Evolutionary conservation across 2,888 invertebrate species (phyloP), one percentile per base, ranked within the genome.

Genomic region (Amphimallon solstitiale): DNA sequence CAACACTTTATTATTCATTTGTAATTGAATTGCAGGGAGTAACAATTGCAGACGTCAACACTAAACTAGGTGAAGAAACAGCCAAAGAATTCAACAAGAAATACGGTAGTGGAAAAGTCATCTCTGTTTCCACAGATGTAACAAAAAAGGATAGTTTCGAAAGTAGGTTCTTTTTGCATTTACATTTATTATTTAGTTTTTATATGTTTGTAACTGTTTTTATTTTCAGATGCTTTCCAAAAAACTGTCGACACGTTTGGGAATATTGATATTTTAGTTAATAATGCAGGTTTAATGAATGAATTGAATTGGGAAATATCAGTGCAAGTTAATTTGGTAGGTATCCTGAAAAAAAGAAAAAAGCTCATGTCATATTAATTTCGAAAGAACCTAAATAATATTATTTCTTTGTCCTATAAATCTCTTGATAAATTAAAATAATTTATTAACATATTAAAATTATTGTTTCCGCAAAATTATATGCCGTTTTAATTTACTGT

Each of bases 271-370:
- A 56, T 56, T 38, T 21, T 56, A 15, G 29, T 56, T 23, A 43
- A 56, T 12, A 56, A 56, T 34, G 56, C 56, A n/a, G 56, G 56
- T 6, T 2, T 56, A 29, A 43, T 56, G 43, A 34, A 56, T 43
- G 56, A 56, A 56, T 23, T 56, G 23, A 56, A 56, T 15, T 56
- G 56, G 56, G 23, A 40, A 45, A 6, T 34, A 14, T 12, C 43
- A 15, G 14, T 56, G 2, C 56, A 56, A 29, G 56, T 56, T 15
- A 56, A 56, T n/a, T 43, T 56, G 43, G 56, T 56, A 10, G 43
- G 56, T 38, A 40, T 6, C 15, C 14, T n/a, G 10, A 9, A 15
- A 29, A 5, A 29, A 29, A 23, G 2, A n/a, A n/a, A n/a, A n/a
- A n/a, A n/a, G n/a, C n/a, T n/a, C n/a, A n/a, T n/a, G n/a, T n/a